Percentiles rank a stretch among this genome's conserved stretches.
These are phyloP conservation scores for Liparis tanakae DNA, from an alignment of 2,797 vertebrate genomes.

Conservation along the genomic window DNA sequence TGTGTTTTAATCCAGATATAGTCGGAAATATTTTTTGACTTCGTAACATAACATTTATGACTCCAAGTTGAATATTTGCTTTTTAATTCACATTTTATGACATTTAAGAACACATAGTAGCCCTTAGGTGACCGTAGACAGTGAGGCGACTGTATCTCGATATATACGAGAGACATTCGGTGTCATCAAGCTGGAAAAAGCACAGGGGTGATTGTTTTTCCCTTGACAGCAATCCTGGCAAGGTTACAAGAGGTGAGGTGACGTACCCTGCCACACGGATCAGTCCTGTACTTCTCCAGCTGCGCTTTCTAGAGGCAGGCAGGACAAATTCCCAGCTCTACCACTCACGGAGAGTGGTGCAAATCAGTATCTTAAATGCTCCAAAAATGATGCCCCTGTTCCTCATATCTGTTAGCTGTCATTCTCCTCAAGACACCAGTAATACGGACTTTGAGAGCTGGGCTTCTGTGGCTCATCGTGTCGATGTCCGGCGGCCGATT, in stretches of 20 bases:
- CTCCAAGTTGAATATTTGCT: background rate
- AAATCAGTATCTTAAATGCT: slow-evolving; percentile 41
- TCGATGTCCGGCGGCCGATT: slow-evolving; percentile 54
- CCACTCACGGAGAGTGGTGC: slow-evolving; percentile 21
- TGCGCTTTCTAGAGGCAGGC: slow-evolving; percentile 39
- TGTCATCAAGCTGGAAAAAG: slow-evolving; percentile 28
- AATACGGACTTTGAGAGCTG: slow-evolving; percentile 29
- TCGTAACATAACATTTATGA: too few species aligned
- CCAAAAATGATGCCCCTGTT: slow-evolving; percentile 19
- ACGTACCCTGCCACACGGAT: slow-evolving; percentile 35
- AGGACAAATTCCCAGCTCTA: slow-evolving; percentile 28
- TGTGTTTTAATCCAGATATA: too few species aligned
- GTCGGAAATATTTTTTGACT: too few species aligned
- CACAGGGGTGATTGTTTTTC: slow-evolving; percentile 36
- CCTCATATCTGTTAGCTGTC: slow-evolving; percentile 37
- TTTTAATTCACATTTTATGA: background rate
- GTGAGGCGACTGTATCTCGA: slow-evolving; percentile 13
- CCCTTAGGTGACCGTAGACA: slow-evolving; percentile 26
- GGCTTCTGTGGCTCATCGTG: slow-evolving; percentile 44
- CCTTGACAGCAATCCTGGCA: slow-evolving; percentile 45
- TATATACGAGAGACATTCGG: slow-evolving; percentile 20
- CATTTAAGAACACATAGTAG: background rate
- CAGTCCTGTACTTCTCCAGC: slow-evolving; percentile 27
- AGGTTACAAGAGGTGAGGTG: slow-evolving; percentile 40
- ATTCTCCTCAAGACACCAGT: slow-evolving; percentile 36